Conservation (phyloP, 2,797 vertebrate genomes). For the Gallirallus australis region DNA sequence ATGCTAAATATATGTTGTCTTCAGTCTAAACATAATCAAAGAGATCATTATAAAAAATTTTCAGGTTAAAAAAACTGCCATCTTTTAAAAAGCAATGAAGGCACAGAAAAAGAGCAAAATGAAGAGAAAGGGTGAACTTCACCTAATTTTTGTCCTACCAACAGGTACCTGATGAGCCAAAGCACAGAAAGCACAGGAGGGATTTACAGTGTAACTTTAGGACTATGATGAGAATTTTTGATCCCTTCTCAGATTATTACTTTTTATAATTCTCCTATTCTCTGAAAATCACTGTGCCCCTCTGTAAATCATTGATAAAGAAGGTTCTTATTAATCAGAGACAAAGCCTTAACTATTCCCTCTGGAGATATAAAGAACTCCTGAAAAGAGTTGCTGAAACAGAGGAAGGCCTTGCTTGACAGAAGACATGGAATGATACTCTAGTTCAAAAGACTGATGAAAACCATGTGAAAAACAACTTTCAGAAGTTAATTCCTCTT, state of each 20-base stretch:
- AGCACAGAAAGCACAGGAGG: not conserved
- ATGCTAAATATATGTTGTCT: not conserved
- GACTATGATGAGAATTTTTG: constrained; percentile 22
- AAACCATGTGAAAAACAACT: not conserved
- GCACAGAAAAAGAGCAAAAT: not conserved
- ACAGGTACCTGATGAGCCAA: constrained; percentile 32
- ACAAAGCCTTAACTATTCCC: not conserved
- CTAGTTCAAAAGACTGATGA: not conserved
- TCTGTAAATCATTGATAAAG: constrained; percentile 15
- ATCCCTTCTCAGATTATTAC: constrained; percentile 2
- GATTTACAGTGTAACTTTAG: constrained; percentile 38
- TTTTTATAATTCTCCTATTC: constrained; percentile 13
- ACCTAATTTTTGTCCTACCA: not conserved
- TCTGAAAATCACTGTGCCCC: not conserved
- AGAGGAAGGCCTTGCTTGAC: not conserved
- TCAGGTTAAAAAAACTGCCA: not conserved
- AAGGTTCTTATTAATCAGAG: constrained; percentile 20
- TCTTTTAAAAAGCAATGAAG: not conserved
- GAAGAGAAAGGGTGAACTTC: not conserved
- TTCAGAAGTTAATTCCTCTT: not conserved
- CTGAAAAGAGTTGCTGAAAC: not conserved
- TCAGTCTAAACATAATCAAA: not conserved
- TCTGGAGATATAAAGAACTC: not conserved
- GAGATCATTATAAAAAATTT: not conserved
- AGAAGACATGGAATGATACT: not conserved